Percentiles rank a stretch among this genome's conserved stretches.
These are phyloP conservation scores for Catotricha subobsoleta DNA, from an alignment of 2,888 invertebrate species.

Conservation along the genomic window DNA sequence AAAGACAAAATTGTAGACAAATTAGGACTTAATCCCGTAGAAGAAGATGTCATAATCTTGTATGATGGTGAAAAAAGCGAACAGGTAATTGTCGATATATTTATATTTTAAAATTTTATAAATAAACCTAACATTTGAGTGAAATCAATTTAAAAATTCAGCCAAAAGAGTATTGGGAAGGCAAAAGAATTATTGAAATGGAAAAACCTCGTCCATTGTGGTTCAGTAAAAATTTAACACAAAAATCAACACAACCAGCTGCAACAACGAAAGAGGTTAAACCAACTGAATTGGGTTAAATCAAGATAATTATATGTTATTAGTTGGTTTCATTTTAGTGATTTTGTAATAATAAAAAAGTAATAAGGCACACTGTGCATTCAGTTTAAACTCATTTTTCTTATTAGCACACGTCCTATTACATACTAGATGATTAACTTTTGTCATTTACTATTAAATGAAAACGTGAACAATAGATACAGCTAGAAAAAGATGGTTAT, in stretches of 20 bases:
- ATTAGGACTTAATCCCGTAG: constrained; percentile 51
- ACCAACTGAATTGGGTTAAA: constrained; percentile 50
- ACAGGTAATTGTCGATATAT: background rate
- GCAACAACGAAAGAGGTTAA: constrained; percentile 54
- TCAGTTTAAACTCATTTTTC: too few species aligned
- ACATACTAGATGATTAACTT: too few species aligned
- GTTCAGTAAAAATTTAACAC: constrained; percentile 72
- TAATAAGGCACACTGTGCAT: background rate
- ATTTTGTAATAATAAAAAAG: background rate
- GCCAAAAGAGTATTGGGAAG: constrained; percentile 40
- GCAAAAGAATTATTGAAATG: constrained; percentile 71
- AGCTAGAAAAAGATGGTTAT: too few species aligned
- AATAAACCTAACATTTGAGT: background rate
- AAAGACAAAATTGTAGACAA: constrained; percentile 54
- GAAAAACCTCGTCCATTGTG: constrained; percentile 68
- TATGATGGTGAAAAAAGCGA: constrained; percentile 57
- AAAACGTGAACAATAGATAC: too few species aligned
- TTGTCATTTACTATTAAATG: too few species aligned
- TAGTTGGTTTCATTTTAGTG: background rate
- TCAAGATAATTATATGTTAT: background rate
- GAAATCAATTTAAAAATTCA: constrained; percentile 17
- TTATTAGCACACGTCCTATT: too few species aligned
- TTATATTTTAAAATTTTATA: background rate
- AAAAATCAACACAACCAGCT: constrained; percentile 54
- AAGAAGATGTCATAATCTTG: constrained; percentile 68